Percentiles rank a stretch among this genome's conserved stretches.
Evolutionary conservation across 2,113 vertebrate species (phyloP).

Genomic region (Myiopsitta monachus): DNA sequence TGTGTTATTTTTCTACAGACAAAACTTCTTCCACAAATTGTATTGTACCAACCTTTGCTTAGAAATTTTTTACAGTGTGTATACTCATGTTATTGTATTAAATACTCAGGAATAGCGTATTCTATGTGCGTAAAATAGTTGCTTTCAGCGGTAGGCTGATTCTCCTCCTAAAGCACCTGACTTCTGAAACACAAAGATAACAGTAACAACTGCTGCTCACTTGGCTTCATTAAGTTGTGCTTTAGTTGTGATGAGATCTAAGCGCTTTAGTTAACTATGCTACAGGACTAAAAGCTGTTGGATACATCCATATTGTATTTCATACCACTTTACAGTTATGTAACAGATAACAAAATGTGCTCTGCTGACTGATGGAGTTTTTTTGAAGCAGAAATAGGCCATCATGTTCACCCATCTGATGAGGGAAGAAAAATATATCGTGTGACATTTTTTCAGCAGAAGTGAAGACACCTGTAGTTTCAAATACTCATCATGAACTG

Average conservation of each 20-base stretch:
- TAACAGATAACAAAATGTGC: not conserved
- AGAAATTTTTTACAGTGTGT: not conserved
- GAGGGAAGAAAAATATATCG: not conserved
- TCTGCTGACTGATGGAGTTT: not conserved
- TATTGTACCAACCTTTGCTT: not conserved
- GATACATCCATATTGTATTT: not conserved
- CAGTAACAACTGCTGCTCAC: not conserved
- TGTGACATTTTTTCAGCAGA: not conserved
- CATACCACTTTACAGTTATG: not conserved
- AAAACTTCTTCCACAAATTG: not conserved
- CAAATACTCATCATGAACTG: not conserved
- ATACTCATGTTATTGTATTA: not conserved
- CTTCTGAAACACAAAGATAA: not conserved
- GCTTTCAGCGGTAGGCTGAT: not conserved
- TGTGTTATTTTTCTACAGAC: not conserved
- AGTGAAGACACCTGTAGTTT: not conserved
- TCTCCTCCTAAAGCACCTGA: not conserved
- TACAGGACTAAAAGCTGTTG: not conserved
- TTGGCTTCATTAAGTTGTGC: not conserved
- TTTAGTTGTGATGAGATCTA: not conserved
- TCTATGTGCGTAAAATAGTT: not conserved
- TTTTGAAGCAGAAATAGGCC: not conserved
- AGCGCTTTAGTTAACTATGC: not conserved
- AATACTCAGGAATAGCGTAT: not conserved
- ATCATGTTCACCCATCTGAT: rapidly evolving